Conservation (phyloP, 2,888 invertebrate genomes). For the Gymnocheta viridis region DNA sequence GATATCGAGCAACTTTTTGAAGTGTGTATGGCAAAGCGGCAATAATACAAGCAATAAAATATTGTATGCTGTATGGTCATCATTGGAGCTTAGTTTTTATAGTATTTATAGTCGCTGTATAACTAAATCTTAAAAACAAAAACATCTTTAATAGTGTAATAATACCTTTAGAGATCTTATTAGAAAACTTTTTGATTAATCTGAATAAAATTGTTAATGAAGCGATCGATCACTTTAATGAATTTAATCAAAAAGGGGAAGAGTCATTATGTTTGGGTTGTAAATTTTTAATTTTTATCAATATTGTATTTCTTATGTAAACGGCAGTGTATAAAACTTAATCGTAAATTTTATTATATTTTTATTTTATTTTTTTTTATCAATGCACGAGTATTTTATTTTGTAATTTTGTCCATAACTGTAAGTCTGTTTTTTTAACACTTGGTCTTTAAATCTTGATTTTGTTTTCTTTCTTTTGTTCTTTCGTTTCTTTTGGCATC, state of each 20-base stretch:
- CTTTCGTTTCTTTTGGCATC: slow-evolving; percentile 58
- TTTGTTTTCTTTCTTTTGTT: not conserved
- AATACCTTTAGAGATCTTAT: too few relatives aligned
- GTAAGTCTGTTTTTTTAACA: slow-evolving; percentile 28
- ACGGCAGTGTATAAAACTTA: slow-evolving; percentile 67
- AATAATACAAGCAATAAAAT: too few relatives aligned
- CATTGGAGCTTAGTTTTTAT: too few relatives aligned
- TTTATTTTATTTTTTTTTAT: slow-evolving; percentile 19
- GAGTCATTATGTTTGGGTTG: not conserved
- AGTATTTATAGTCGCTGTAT: too few relatives aligned
- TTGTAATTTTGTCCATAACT: not conserved
- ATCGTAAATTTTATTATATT: too few relatives aligned
- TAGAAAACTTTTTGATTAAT: not conserved
- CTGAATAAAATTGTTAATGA: not conserved
- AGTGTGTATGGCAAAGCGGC: too few relatives aligned
- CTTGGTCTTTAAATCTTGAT: slow-evolving; percentile 30
- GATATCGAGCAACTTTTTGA: too few relatives aligned
- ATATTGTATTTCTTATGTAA: slow-evolving; percentile 52
- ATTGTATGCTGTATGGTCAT: too few relatives aligned
- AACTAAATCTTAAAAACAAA: too few relatives aligned
- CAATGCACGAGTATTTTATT: slow-evolving; percentile 1
- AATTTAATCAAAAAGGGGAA: not conserved
- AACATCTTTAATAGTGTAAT: too few relatives aligned
- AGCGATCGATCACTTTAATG: not conserved
- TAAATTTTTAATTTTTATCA: slow-evolving; percentile 1